Evolutionary conservation across 2,888 invertebrate species (phyloP).

Genomic region (Cyaniris semiargus): DNA sequence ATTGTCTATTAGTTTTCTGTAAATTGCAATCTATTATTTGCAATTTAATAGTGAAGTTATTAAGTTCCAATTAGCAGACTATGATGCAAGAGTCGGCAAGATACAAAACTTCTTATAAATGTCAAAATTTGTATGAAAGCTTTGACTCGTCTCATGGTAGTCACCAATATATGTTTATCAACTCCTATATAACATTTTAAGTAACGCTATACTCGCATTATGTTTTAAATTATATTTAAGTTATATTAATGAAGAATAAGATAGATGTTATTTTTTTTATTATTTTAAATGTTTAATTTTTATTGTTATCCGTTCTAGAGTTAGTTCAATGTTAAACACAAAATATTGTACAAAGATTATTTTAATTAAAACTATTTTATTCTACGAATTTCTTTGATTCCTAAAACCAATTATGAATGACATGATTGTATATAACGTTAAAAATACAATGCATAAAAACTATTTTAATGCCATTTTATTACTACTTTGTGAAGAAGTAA

Average conservation of each 20-base stretch:
- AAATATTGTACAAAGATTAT: conserved; percentile 70
- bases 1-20: neutral
- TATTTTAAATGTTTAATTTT: conserved; percentile 37
- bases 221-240: neutral
- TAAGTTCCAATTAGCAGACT: too few relatives aligned
- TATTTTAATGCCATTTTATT: too few relatives aligned
- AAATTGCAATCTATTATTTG: neutral
- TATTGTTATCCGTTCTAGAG: conserved; percentile 35
- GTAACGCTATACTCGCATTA: conserved; percentile 15
- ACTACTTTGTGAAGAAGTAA: too few relatives aligned
- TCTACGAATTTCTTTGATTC: conserved; percentile 44
- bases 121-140: too few relatives aligned
- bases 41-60: neutral
- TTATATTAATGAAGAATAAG: conserved; percentile 16
- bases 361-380: conserved; percentile 61
- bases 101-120: neutral
- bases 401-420: neutral
- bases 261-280: conserved; percentile 28
- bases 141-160: neutral
- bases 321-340: conserved; percentile 45
- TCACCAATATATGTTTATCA: neutral
- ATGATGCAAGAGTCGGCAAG: too few relatives aligned
- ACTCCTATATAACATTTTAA: neutral
- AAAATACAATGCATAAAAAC: neutral
- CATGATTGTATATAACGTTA: neutral